Evolutionary conservation across 1,140 invertebrate species (phyloP), one percentile per base, ranked within the genome.

Genomic region (Drosophila athabasca): DNA sequence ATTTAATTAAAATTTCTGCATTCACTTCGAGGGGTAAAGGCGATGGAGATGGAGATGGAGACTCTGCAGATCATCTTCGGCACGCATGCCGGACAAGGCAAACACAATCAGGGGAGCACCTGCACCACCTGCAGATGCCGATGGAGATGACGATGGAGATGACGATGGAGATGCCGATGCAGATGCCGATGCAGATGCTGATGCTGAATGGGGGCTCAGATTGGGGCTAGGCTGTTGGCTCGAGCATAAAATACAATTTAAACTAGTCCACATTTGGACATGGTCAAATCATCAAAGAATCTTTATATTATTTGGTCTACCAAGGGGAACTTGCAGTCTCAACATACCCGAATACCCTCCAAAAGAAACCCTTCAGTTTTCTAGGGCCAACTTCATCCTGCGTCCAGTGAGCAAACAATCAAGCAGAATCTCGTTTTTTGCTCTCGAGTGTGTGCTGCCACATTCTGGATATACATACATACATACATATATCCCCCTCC

Each of bases 1-100:
- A 87, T 87, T 87, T 87, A 88, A 87, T 87, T 87, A 87, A 87
- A 88, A 88, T 82, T 67, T 79, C 70, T 82, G 83, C 80, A 82
- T 45, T 79, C 67, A 58, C 66, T 69, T 48, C 15, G 50, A 17
- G 11, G 11, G 24, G 39, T 24, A 43, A 24, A 35, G 66, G 64
- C 51, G 50, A 2, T 19, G 29, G 29, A 29, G 8, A 31, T 2
- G 29, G 7, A 8, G 7, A 31, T 3, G 24, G 24, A 26, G 0
- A 26, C 24, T 4, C 52, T 54, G 69, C 61, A 78, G 82, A 87
- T 87, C 78, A 87, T 88, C 82, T 82, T 64, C 76, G 57, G 82
- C 83, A 85, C 78, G 81, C 81, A 87, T 69, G 59, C 50, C 69
- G 69, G 69, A 62, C 74, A 55, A 67, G 50, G 82, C 62, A 85